Base-by-base conservation (phyloP, 1,140 invertebrate species). In the Stratiolaelaps scimitus region DNA sequence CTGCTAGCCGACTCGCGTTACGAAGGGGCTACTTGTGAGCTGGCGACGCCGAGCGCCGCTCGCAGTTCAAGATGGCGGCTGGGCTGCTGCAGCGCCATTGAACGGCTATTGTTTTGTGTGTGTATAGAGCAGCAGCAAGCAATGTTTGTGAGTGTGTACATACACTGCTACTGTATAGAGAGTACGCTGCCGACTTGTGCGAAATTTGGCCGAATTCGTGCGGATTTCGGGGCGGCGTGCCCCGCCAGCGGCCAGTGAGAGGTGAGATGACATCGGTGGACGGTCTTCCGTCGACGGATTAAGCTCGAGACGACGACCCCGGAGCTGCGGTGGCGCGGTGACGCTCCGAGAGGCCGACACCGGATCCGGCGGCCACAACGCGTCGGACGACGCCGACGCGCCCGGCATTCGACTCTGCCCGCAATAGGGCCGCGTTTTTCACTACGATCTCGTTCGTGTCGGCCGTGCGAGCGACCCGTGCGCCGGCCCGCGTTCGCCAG, bases 81-180 rank as follows among this genome's bases (percentile, higher is more conserved):
- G 23, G 34, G 26, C 26, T 29, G 53, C 53, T 29, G 53, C 53
- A 34, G 26, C 53, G 53, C 53, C 53, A 60, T 60, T 60, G 53
- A 60, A 60, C 53, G 53, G 23, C 53, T 60, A 60, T 60, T 60
- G 53, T 60, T 60, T 60, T 60, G 53, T 60, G 53, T 60, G 53
- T 60, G 53, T 60, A 60, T 20, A 60, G 53, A 60, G 34, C 34
- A 40, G 34, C 34, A 40, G 34, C 34, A 40, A 40, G 53, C 53
- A 60, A 60, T 60, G 53, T 60, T 60, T 60, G 53, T 60, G 53
- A 60, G 26, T 60, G 53, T 60, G 53, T 60, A 60, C 53, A 60
- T 60, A 60, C 26, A 40, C 34, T 40, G 10, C 34, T 40, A 40
- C 34, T n/a, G 47, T 28, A 60, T 60, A 29, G 15, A 60, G 53